These are phyloP conservation scores for Protophormia terraenovae DNA, from an alignment of 2,888 invertebrate species.

Conservation along the genomic window DNA sequence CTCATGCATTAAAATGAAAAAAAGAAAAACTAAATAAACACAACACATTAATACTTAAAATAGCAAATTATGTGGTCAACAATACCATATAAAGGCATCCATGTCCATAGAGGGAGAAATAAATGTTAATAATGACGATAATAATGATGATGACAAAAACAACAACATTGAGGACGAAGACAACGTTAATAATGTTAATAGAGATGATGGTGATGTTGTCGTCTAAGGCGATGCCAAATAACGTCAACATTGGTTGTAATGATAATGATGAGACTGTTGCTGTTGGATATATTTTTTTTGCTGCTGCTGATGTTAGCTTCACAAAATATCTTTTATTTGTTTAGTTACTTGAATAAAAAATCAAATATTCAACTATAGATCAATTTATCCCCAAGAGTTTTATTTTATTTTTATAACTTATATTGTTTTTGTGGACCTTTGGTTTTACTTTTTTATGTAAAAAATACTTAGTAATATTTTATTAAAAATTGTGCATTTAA, in stretches of 20 bases:
- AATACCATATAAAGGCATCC: conserved; percentile 52
- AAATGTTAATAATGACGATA: conserved; percentile 50
- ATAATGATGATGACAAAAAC: conserved; percentile 41
- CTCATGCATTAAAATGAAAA: conserved; percentile 33
- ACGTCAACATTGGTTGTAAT: conserved; percentile 35
- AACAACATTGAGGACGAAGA: no score
- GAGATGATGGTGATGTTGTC: conserved; percentile 9
- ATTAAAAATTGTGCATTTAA: not conserved
- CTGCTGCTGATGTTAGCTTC: conserved; percentile 7
- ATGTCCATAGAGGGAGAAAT: conserved; percentile 61
- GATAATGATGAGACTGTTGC: not conserved
- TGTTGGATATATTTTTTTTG: no score
- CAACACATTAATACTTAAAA: conserved; percentile 58
- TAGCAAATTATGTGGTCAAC: conserved; percentile 64
- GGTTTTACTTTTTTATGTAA: not conserved
- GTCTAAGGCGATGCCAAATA: conserved; percentile 32
- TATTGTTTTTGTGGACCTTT: not conserved
- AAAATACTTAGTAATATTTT: not conserved
- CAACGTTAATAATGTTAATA: conserved; percentile 42
- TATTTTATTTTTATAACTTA: not conserved
- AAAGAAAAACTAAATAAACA: conserved; percentile 30
- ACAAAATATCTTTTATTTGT: not conserved
- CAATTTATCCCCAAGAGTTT: conserved; percentile 55
- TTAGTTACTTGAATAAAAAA: not conserved
- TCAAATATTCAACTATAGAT: conserved; percentile 36